Base-by-base conservation (phyloP, 2,888 invertebrate species). In the Caenorhabditis uteleia region DNA sequence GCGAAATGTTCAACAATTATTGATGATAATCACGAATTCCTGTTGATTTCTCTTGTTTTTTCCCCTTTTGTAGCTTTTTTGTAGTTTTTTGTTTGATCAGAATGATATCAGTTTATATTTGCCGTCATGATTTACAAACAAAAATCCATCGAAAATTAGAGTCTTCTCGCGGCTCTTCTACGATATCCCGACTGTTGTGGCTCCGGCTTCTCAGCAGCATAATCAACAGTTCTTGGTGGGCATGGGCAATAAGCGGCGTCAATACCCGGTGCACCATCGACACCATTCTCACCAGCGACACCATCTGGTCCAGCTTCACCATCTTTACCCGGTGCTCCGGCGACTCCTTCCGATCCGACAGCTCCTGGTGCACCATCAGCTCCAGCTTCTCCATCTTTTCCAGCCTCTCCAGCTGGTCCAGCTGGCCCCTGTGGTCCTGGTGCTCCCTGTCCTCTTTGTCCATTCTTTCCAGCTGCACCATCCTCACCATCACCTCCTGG, bases 1-100 rank as follows among this genome's bases (percentile, higher is more conserved):
- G 49, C 42, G 77, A 79, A 57, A 80, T 78, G 71, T 66, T 79
- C 47, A 43, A 27, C 16, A 43, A 43, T 27, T 20, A 36, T 43
- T 16, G 16, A 43, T n/a, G n/a, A n/a, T n/a, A n/a, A n/a, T n/a
- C n/a, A n/a, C n/a, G n/a, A n/a, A n/a, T n/a, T n/a, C n/a, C n/a
- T n/a, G n/a, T n/a, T n/a, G n/a, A 12, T 16, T 27, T 4, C n/a
- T 43, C 25, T 40, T 10, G 10, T 34, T 34, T 34, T 34, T 34
- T 14, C n/a, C n/a, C 16, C 10, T n/a, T 34, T 29, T 29, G 12
- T 29, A 8, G 29, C n/a, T n/a, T n/a, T n/a, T n/a, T n/a, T n/a
- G n/a, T n/a, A n/a, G n/a, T n/a, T n/a, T n/a, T n/a, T n/a, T n/a
- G n/a, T n/a, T n/a, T n/a, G n/a, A n/a, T n/a, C n/a, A n/a, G n/a